Base-by-base conservation (phyloP, 1,140 invertebrate species). In the Ceratina japonica region DNA sequence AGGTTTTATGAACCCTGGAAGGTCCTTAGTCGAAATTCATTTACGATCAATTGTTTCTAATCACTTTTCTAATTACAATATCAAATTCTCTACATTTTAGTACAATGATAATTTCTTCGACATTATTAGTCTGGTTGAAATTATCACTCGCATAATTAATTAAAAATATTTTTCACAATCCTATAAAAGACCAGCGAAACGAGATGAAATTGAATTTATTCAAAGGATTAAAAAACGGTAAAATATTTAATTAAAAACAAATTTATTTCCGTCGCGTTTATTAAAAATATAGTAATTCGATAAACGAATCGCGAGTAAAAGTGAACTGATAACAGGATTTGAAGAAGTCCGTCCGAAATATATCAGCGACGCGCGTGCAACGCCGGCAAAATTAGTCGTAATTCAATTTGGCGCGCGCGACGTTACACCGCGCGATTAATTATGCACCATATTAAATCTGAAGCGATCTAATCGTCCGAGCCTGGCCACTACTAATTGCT, bases 191-290 rank as follows among this genome's bases (percentile, higher is more conserved):
- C n/a, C n/a, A n/a, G n/a, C n/a, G 16, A 52, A 75, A 68, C n/a
- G 27, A 20, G 52, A 52, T 56, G 52, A 58, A 77, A 77, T 77
- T 77, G 75, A 77, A 56, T 77, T 72, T 72, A 77, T 77, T 63
- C 49, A 22, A 22, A 20, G 27, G 27, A 31, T 31, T 2, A 31
- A 31, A 31, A 31, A 31, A 2, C 27, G 27, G 27, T 31, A 31
- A 31, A 1, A 31, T 31, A 31, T 31, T 31, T 31, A 31, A 31
- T 31, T 31, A 31, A 31, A 31, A 31, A 31, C 27, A 31, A 31
- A 4, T 31, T 31, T 4, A 31, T 31, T 2, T 24, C 31, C 22
- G 37, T 66, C 22, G 52, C 27, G 27, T 31, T 31, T 31, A 31
- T 31, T n/a, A n/a, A 64, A 18, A 37, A 16, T 37, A 7, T 0